Percentiles rank a stretch among this genome's conserved stretches.
Conservation (phyloP, 2,797 vertebrate genomes). For the Scomberomorus guttatus region DNA sequence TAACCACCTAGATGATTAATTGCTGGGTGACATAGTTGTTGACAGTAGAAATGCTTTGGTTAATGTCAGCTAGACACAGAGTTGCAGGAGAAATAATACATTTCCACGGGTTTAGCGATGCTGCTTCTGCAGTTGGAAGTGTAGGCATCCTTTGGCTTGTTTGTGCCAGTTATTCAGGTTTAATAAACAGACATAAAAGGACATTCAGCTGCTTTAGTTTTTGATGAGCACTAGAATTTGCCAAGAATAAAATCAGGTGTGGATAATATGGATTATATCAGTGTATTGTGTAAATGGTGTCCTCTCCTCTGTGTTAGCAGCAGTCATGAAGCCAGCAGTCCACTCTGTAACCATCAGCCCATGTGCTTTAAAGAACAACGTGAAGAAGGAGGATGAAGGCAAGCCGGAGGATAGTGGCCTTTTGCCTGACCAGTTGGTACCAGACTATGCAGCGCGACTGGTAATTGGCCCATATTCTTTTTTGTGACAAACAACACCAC, state of each 20-base stretch:
- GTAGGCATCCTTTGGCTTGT: background rate
- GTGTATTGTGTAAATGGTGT: slow-evolving; percentile 26
- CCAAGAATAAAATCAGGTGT: background rate
- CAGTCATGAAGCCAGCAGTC: slow-evolving; percentile 59
- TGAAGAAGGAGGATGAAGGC: slow-evolving; percentile 77
- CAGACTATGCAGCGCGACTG: slow-evolving; percentile 75
- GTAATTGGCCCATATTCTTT: slow-evolving; percentile 65
- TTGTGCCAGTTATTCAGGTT: slow-evolving; percentile 25
- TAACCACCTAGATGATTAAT: slow-evolving; percentile 37
- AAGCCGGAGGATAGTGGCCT: slow-evolving; percentile 71
- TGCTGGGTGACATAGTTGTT: slow-evolving; percentile 25
- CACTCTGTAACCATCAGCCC: slow-evolving; percentile 66
- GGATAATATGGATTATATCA: slow-evolving; percentile 1
- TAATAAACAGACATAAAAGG: background rate
- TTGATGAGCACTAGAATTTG: background rate
- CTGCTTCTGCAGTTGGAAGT: background rate
- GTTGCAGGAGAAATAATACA: slow-evolving; percentile 12
- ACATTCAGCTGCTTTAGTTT: background rate
- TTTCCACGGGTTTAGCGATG: background rate
- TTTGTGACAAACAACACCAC: slow-evolving; percentile 25
- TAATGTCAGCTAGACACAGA: slow-evolving; percentile 16
- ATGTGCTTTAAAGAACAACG: slow-evolving; percentile 64
- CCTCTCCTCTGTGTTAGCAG: slow-evolving; percentile 44
- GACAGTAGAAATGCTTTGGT: slow-evolving; percentile 19
- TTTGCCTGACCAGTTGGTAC: slow-evolving; percentile 82